A percentile compares a stretch with the other conserved stretches of the same genome.
These are phyloP conservation scores for Aphodius granarius DNA, from an alignment of 2,888 invertebrate species.

Conservation along the genomic window DNA sequence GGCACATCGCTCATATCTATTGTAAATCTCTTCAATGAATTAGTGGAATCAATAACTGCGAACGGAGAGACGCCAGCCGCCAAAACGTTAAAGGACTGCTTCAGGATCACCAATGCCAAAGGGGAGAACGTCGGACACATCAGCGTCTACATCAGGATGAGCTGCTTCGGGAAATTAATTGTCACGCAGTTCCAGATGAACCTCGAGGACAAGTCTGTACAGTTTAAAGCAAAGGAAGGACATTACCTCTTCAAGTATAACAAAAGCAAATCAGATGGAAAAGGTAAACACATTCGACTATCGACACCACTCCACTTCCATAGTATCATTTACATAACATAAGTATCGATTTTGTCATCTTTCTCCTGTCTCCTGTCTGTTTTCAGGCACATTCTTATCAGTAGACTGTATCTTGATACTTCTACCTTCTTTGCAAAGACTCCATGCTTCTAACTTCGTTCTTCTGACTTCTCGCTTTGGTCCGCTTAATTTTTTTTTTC, in stretches of 20 bases:
- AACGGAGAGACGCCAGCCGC: slow-evolving; percentile 56
- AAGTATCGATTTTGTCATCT: too few relatives aligned
- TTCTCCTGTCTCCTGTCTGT: too few relatives aligned
- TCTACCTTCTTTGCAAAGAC: too few relatives aligned
- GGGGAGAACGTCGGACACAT: slow-evolving; percentile 61
- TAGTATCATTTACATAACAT: too few relatives aligned
- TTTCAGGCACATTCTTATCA: too few relatives aligned
- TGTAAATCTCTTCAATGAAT: slow-evolving; percentile 62
- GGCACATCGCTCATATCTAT: slow-evolving; percentile 63
- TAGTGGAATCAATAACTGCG: slow-evolving; percentile 55
- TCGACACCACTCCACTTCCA: too few relatives aligned
- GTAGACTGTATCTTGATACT: too few relatives aligned
- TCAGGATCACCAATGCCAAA: slow-evolving; percentile 57
- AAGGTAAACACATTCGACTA: slow-evolving; percentile 36
- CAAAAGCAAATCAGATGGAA: slow-evolving; percentile 39
- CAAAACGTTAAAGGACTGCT: slow-evolving; percentile 64
- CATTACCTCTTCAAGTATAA: slow-evolving; percentile 52
- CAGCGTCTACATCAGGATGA: slow-evolving; percentile 64
- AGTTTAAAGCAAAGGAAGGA: slow-evolving; percentile 54
- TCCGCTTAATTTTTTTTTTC: too few relatives aligned
- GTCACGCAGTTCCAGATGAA: slow-evolving; percentile 67
- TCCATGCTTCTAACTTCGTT: slow-evolving; percentile 22
- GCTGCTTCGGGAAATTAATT: slow-evolving; percentile 67
- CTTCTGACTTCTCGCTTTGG: slow-evolving; percentile 16
- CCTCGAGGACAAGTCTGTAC: slow-evolving; percentile 50